These are phyloP conservation scores for Leuciscus waleckii DNA, from an alignment of 2,797 vertebrate species.

Conservation along the genomic window DNA sequence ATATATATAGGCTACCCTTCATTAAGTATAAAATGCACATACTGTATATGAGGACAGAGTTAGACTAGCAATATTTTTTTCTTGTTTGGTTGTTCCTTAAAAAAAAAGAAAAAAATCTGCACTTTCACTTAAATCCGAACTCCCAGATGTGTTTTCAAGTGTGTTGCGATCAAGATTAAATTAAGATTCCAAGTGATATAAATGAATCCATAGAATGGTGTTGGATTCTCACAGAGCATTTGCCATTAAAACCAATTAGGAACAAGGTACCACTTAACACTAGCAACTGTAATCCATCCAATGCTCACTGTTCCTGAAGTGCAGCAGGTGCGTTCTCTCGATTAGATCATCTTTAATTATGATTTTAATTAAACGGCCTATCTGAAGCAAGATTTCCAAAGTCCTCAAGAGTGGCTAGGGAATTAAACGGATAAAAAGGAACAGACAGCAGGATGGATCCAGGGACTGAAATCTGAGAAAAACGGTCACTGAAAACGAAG, in stretches of 20 bases:
- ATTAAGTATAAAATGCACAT: neutral
- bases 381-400: constrained; percentile 68
- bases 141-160: constrained; percentile 7
- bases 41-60: neutral
- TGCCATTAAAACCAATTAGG: constrained; percentile 61
- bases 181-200: neutral
- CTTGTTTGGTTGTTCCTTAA: neutral
- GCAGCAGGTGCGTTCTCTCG: constrained; percentile 89
- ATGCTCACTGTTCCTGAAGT: constrained; percentile 74
- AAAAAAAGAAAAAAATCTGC: neutral
- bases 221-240: constrained; percentile 57
- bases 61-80: too few species aligned
- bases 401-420: constrained; percentile 62
- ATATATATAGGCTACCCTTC: too few species aligned
- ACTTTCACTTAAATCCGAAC: neutral
- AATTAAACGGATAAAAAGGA: constrained; percentile 63
- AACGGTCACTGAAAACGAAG: constrained; percentile 23
- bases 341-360: constrained; percentile 92
- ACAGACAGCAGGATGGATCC: constrained; percentile 45
- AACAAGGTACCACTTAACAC: constrained; percentile 64
- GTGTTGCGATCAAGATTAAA: constrained; percentile 22
- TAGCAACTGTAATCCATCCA: constrained; percentile 78
- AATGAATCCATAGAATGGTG: neutral
- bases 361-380: constrained; percentile 90
- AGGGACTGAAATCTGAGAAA: constrained; percentile 43